These are phyloP conservation scores for Pituophis catenifer DNA, from an alignment of 2,113 vertebrate genomes.

Conservation along the genomic window DNA sequence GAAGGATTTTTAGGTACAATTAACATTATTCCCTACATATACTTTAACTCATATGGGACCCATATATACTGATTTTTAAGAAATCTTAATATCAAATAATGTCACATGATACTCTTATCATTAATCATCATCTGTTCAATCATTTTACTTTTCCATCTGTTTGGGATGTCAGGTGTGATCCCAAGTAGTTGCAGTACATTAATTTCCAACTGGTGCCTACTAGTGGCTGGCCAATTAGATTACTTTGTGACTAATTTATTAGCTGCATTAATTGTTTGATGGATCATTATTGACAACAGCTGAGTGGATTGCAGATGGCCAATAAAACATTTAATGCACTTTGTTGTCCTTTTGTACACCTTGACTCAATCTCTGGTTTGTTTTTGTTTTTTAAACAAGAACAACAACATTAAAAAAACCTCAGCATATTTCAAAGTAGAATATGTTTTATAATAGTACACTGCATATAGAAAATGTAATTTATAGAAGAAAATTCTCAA, in stretches of 20 bases:
- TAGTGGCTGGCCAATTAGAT: slow-evolving; percentile 40
- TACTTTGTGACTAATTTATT: slow-evolving; percentile 63
- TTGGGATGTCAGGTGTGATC: slow-evolving; percentile 44
- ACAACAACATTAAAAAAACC: not conserved
- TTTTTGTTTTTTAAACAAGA: not conserved
- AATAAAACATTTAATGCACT: slow-evolving; percentile 54
- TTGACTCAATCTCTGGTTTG: slow-evolving; percentile 28
- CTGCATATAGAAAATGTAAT: not conserved
- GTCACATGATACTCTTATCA: slow-evolving; percentile 5
- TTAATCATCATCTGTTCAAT: slow-evolving; percentile 43
- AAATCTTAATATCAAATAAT: not conserved
- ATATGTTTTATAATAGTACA: not conserved
- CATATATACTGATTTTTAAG: not conserved
- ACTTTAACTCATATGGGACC: not conserved
- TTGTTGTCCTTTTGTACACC: slow-evolving; percentile 44
- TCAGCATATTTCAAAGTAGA: not conserved
- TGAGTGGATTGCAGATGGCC: slow-evolving; percentile 65
- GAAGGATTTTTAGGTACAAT: slow-evolving; percentile 10
- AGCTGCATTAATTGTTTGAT: slow-evolving; percentile 71
- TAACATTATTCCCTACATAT: not conserved
- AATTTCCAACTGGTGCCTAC: slow-evolving; percentile 50
- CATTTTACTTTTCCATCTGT: slow-evolving; percentile 42
- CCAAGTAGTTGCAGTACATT: slow-evolving; percentile 49
- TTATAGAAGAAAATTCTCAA: not conserved
- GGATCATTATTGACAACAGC: slow-evolving; percentile 62